Evolutionary conservation across 2,797 vertebrate genomes (phyloP).

Genomic region (Simalia tracyae): DNA sequence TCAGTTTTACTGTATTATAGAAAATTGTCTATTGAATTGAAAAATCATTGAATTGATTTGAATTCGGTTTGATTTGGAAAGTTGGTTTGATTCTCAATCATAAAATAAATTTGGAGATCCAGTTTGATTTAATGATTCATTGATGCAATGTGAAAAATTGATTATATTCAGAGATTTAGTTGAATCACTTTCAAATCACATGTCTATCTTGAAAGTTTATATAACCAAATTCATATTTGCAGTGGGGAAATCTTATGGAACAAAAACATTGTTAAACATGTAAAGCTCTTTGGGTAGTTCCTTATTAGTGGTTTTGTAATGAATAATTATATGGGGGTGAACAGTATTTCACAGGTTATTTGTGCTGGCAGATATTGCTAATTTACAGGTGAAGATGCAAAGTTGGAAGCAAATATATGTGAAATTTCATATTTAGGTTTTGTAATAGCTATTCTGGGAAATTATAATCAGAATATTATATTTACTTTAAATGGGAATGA

Average conservation of each 20-base stretch:
- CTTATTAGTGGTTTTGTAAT: background rate
- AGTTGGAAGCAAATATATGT: background rate
- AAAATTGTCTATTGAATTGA: background rate
- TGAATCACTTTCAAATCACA: background rate
- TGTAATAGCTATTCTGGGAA: background rate
- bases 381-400: background rate
- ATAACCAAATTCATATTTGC: background rate
- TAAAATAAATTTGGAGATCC: background rate
- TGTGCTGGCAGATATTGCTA: background rate
- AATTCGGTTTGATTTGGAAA: background rate
- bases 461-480: background rate
- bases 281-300: background rate
- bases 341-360: background rate
- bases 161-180: background rate
- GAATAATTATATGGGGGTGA: background rate
- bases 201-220: background rate
- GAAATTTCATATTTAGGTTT: background rate
- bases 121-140: background rate
- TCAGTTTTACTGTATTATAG: background rate
- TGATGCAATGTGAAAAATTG: background rate
- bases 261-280: background rate
- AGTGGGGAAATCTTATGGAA: background rate
- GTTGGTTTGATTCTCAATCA: background rate
- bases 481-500: background rate
- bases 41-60: background rate